Percentiles rank a stretch among this genome's conserved stretches.
Evolutionary conservation across 1,140 invertebrate species (phyloP).

Genomic region (Vanessa tameamea): DNA sequence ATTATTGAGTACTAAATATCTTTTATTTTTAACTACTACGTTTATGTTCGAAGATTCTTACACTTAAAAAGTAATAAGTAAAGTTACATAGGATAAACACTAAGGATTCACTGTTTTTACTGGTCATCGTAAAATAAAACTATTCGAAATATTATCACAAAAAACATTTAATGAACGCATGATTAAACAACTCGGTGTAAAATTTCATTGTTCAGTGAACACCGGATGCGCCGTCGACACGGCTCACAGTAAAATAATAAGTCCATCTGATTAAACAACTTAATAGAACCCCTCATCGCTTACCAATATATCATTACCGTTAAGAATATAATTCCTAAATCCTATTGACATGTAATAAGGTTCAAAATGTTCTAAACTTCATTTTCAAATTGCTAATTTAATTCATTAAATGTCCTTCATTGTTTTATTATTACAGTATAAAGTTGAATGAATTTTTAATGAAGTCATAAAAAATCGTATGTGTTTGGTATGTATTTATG

Average conservation of each 20-base stretch:
- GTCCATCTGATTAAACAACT: constrained; percentile 50
- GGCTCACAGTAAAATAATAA: constrained; percentile 43
- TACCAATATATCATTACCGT: constrained; percentile 12
- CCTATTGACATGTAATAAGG: constrained; percentile 30
- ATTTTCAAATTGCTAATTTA: constrained; percentile 8
- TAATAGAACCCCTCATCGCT: constrained; percentile 42
- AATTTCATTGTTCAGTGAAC: constrained; percentile 41
- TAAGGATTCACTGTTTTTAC: too few species aligned
- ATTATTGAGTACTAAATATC: too few species aligned
- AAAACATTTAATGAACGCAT: neutral
- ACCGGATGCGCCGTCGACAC: constrained; percentile 42
- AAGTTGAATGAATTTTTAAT: constrained; percentile 52
- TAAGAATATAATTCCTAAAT: neutral
- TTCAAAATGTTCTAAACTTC: constrained; percentile 20
- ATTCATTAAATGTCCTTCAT: constrained; percentile 30
- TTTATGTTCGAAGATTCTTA: too few species aligned
- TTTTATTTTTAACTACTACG: too few species aligned
- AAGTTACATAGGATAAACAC: too few species aligned
- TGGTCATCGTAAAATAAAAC: neutral
- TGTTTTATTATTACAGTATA: constrained; percentile 43
- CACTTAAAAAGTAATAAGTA: too few species aligned
- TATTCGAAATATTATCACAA: neutral
- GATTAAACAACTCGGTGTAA: constrained; percentile 24
- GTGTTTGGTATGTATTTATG: neutral
- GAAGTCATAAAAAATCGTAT: neutral